These are phyloP conservation scores for Acestrorhynchus altus DNA, from an alignment of 2,797 vertebrate genomes.

Conservation along the genomic window DNA sequence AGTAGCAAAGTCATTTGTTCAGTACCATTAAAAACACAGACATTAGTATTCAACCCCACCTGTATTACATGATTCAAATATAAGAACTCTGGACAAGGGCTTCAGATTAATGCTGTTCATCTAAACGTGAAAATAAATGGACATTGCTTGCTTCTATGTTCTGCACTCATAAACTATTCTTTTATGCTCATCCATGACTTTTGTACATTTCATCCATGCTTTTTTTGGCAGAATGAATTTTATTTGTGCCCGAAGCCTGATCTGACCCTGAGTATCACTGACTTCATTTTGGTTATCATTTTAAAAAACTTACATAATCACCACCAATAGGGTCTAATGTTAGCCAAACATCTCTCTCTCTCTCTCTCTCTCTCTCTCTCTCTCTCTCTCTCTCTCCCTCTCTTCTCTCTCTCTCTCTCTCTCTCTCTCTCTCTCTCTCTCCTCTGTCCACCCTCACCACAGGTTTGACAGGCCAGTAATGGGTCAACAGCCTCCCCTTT, in stretches of 20 bases:
- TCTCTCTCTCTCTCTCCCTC: constrained; percentile 13
- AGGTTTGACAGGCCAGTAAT: constrained; percentile 48
- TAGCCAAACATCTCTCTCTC: constrained; percentile 37
- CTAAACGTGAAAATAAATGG: too few relatives aligned
- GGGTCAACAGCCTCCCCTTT: constrained; percentile 52
- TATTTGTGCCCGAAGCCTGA: not conserved
- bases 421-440: constrained; percentile 18
- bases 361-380: constrained; percentile 22
- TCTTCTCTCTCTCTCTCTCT: constrained; percentile 12
- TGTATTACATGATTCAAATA: too few relatives aligned
- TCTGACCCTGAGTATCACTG: not conserved
- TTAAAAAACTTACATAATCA: constrained; percentile 45
- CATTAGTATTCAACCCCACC: too few relatives aligned
- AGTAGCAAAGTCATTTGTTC: too few relatives aligned
- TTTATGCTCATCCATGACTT: too few relatives aligned
- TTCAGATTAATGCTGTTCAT: too few relatives aligned
- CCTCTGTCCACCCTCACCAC: constrained; percentile 43
- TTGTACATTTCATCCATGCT: not conserved
- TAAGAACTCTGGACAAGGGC: too few relatives aligned
- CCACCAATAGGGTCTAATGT: constrained; percentile 19
- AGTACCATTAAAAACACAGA: too few relatives aligned
- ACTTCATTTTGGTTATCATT: not conserved
- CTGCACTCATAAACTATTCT: too few relatives aligned
- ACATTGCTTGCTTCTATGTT: too few relatives aligned
- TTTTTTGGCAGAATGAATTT: not conserved